These are phyloP conservation scores for Pedionomus torquatus DNA, from an alignment of 2,113 vertebrate genomes.

Conservation along the genomic window DNA sequence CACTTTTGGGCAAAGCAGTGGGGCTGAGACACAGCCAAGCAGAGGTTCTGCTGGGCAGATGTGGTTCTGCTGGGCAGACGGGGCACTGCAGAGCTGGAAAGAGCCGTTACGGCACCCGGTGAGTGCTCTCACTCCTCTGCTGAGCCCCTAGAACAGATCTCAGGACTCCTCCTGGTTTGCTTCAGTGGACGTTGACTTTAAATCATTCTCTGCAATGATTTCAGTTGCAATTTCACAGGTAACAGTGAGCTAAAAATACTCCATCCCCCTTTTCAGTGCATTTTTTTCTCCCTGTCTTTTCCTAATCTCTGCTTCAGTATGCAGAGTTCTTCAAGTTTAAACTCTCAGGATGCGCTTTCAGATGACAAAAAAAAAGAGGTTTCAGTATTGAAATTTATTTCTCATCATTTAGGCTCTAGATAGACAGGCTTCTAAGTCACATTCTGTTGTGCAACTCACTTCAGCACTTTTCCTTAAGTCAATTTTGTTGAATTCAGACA, in stretches of 20 bases:
- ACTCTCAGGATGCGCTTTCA: neutral
- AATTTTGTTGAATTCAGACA: constrained; percentile 17
- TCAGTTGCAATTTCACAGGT: neutral
- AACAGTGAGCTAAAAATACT: neutral
- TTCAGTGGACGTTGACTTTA: neutral
- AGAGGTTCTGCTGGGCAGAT: neutral
- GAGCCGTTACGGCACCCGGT: neutral
- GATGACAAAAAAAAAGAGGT: neutral
- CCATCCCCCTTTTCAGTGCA: neutral
- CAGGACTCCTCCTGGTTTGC: neutral
- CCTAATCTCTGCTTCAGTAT: neutral
- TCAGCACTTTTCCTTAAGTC: neutral
- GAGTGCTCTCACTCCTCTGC: neutral
- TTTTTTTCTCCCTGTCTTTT: neutral
- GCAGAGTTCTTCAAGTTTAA: neutral
- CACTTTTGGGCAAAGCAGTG: neutral
- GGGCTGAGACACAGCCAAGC: neutral
- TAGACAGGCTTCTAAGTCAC: neutral
- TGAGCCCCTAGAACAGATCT: neutral
- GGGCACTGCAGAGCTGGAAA: neutral
- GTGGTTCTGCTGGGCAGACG: neutral
- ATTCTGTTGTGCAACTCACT: neutral
- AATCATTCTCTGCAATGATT: neutral
- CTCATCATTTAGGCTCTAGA: neutral
- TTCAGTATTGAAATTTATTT: neutral